Conservation (phyloP, 2,113 vertebrate genomes). For the Cavia porcellus region DNA sequence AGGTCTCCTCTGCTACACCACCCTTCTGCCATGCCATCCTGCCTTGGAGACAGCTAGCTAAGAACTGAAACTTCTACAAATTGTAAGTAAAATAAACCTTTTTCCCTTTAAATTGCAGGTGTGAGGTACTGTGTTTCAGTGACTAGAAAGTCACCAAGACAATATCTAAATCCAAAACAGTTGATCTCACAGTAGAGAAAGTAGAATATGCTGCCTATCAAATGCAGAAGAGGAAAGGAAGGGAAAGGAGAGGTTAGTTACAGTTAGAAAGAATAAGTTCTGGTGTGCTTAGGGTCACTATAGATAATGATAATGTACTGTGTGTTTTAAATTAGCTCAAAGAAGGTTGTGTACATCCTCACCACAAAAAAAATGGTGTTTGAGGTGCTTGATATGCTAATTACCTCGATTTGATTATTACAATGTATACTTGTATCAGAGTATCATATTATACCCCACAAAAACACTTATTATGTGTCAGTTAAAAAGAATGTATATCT, state of each 20-base stretch:
- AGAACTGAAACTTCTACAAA: background rate
- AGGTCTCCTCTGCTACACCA: background rate
- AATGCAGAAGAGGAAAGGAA: background rate
- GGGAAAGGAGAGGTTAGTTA: background rate
- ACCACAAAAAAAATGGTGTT: background rate
- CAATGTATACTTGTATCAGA: background rate
- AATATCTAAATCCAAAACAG: background rate
- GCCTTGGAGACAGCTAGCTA: background rate
- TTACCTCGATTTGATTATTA: background rate
- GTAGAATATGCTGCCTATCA: background rate
- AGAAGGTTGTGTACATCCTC: background rate
- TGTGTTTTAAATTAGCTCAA: background rate
- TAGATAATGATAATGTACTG: background rate
- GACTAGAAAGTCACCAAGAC: background rate
- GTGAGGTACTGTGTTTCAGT: background rate
- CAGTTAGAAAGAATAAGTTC: background rate
- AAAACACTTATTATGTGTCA: background rate
- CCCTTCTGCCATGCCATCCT: background rate
- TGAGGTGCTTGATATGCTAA: background rate
- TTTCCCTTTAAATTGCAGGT: background rate
- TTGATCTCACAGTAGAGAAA: background rate
- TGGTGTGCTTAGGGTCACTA: background rate
- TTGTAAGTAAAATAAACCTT: background rate
- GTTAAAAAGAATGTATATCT: background rate
- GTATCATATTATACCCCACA: background rate